These are phyloP conservation scores for Drosophila erecta DNA, from an alignment of 1,140 invertebrate genomes.

Conservation along the genomic window DNA sequence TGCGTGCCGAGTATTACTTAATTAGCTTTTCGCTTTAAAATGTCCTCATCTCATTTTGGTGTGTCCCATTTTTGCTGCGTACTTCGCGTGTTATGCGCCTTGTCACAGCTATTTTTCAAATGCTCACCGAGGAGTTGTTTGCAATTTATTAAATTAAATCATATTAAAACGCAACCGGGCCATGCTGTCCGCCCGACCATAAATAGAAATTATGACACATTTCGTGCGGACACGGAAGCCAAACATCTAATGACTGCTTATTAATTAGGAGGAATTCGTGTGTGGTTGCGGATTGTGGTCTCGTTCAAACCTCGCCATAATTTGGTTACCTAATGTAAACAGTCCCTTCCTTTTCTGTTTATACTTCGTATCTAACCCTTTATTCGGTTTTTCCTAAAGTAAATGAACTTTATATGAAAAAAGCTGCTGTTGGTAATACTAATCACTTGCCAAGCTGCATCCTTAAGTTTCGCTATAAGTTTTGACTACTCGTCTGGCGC, in stretches of 20 bases:
- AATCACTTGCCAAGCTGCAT: not conserved
- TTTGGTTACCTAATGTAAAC: constrained; percentile 1
- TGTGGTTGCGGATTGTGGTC: constrained; percentile 70
- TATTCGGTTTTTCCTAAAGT: no score
- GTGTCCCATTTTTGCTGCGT: not conserved
- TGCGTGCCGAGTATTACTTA: constrained; percentile 76
- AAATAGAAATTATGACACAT: constrained; percentile 83
- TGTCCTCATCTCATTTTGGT: constrained; percentile 31
- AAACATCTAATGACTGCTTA: constrained; percentile 63
- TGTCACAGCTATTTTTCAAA: constrained; percentile 63
- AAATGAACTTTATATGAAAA: no score
- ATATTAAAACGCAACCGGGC: constrained; percentile 63
- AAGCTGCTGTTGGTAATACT: not conserved
- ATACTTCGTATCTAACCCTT: constrained; percentile 7
- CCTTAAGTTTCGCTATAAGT: not conserved
- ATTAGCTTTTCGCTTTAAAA: constrained; percentile 73
- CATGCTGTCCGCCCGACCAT: constrained; percentile 43
- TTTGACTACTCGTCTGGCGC: not conserved
- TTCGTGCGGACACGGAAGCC: constrained; percentile 73
- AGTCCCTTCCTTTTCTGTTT: constrained; percentile 1
- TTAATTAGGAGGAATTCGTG: constrained; percentile 73
- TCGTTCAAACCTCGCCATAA: constrained; percentile 11
- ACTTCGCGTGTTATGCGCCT: constrained; percentile 20
- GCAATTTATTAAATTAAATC: constrained; percentile 83
- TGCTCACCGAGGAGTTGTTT: constrained; percentile 69